Conservation (phyloP, 2,797 vertebrate species). For the Sarcophilus harrisii region DNA sequence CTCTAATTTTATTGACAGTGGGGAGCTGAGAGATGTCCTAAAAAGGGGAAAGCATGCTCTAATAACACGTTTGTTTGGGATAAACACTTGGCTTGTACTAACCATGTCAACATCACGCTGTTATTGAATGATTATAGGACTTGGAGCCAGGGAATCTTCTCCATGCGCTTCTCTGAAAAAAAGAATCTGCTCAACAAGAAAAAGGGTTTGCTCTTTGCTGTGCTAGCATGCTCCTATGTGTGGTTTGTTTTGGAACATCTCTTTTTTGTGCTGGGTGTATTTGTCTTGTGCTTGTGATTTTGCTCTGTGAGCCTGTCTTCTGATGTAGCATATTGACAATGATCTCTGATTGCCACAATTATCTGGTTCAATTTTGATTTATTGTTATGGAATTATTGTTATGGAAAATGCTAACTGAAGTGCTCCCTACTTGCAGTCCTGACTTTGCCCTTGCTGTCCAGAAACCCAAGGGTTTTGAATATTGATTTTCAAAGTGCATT, state of each 20-base stretch:
- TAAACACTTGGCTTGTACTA: conserved; percentile 45
- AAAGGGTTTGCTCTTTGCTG: conserved; percentile 83
- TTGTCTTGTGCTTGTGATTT: background rate
- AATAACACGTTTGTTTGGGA: conserved; percentile 14
- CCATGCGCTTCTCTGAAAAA: conserved; percentile 80
- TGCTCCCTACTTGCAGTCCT: background rate
- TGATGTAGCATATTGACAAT: conserved; percentile 76
- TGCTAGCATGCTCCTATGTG: conserved; percentile 82
- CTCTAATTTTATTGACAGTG: background rate
- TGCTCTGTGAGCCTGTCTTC: conserved; percentile 56
- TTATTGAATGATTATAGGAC: conserved; percentile 87
- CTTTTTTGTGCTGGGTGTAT: conserved; percentile 66
- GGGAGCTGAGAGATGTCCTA: background rate
- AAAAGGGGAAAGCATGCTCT: background rate
- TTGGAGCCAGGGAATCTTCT: conserved; percentile 80
- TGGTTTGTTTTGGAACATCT: conserved; percentile 54
- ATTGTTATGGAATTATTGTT: background rate
- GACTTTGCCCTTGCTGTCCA: background rate
- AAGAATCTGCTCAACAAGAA: conserved; percentile 78
- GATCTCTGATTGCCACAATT: background rate
- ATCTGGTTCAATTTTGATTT: background rate
- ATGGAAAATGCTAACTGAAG: background rate
- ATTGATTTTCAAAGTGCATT: background rate
- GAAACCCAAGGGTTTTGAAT: background rate
- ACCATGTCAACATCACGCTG: conserved; percentile 76